phyloP scores from a whole-genome alignment of 1,140 invertebrate species.

The Plutomurus gul region DNA sequence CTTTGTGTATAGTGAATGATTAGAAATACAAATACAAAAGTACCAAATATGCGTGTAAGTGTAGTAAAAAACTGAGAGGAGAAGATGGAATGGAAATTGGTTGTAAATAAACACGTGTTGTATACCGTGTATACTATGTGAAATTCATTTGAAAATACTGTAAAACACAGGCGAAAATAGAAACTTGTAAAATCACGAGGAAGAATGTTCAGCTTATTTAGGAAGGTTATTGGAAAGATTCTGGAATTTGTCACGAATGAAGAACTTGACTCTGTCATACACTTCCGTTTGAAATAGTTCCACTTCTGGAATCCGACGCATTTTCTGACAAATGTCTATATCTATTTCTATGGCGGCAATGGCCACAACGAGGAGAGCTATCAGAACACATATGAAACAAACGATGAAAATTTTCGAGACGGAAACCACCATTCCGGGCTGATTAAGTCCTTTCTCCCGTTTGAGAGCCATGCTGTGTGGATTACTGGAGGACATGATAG shows the following conservation, averaged over 20 bases:
- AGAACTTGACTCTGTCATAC: conserved; percentile 48
- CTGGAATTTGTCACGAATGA: conserved; percentile 46
- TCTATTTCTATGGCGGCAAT: conserved; percentile 52
- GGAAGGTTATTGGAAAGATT: conserved; percentile 33
- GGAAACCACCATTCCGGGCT: conserved; percentile 36
- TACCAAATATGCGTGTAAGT: too few species aligned
- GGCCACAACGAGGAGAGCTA: conserved; percentile 47
- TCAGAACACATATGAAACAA: conserved; percentile 51
- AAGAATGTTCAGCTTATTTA: background rate
- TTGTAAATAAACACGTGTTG: too few species aligned
- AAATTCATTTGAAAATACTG: background rate
- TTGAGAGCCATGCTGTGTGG: background rate
- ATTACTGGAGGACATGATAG: background rate
- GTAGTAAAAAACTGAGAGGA: too few species aligned
- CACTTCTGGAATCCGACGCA: conserved; percentile 53
- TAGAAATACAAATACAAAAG: too few species aligned
- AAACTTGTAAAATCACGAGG: background rate
- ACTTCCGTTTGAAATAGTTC: conserved; percentile 52
- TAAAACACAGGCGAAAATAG: background rate
- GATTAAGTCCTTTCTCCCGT: background rate
- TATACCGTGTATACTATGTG: too few species aligned
- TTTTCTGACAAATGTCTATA: conserved; percentile 50
- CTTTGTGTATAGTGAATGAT: too few species aligned
- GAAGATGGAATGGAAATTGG: too few species aligned
- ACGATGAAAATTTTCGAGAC: conserved; percentile 53